Percentiles rank a stretch among this genome's conserved stretches.
These are phyloP conservation scores for Copidosoma aretas DNA, from an alignment of 2,888 invertebrate genomes.

Conservation along the genomic window DNA sequence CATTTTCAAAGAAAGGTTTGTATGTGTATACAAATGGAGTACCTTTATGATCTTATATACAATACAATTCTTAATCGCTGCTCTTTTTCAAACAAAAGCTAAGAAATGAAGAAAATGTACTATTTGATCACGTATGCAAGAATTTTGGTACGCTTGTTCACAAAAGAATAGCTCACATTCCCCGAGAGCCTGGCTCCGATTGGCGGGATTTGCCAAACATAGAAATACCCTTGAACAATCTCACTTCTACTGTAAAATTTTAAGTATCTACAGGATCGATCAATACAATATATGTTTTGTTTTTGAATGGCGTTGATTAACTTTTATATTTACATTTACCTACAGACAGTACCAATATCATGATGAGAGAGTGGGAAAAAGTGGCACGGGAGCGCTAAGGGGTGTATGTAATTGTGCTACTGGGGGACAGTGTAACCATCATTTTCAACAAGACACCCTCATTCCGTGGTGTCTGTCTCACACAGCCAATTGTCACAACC, in stretches of 20 bases:
- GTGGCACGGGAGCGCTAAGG: conserved; percentile 63
- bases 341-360: conserved; percentile 65
- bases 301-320: no score
- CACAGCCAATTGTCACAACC: conserved; percentile 83
- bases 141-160: no score
- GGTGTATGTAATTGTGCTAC: conserved; percentile 82
- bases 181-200: conserved; percentile 77
- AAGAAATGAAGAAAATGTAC: no score
- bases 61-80: no score
- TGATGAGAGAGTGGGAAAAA: conserved; percentile 66
- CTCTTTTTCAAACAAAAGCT: no score
- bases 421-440: conserved; percentile 71
- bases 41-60: no score
- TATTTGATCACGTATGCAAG: no score
- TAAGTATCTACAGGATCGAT: no score
- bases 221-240: conserved; percentile 73
- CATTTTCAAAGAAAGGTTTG: conserved; percentile 74
- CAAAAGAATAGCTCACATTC: conserved; percentile 80
- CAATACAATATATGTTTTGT: no score
- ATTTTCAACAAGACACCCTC: conserved; percentile 81
- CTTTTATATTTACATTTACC: no score
- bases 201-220: conserved; percentile 88
- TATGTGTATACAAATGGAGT: not conserved
- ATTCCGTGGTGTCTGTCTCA: conserved; percentile 91
- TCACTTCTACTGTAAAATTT: no score